Percentiles rank a stretch among this genome's conserved stretches.
phyloP scores from a whole-genome alignment of 2,113 vertebrate species.

The Neofelis nebulosa region DNA sequence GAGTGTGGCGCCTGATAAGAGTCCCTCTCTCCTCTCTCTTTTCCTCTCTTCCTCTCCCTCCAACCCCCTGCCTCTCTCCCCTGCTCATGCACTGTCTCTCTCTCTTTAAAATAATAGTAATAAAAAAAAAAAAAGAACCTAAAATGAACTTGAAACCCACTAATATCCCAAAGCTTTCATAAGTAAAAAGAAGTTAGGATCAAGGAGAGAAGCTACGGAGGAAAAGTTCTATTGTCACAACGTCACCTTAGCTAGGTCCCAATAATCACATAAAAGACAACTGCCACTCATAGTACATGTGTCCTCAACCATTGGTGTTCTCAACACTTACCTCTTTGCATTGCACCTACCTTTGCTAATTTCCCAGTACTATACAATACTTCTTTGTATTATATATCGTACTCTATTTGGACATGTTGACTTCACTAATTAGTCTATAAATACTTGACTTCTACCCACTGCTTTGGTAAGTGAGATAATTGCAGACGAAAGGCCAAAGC shows the following conservation, averaged over 20 bases:
- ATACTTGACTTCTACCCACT: constrained; percentile 83
- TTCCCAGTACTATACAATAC: background rate
- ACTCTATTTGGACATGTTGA: constrained; percentile 76
- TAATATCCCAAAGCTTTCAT: constrained; percentile 52
- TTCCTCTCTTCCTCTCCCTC: no score
- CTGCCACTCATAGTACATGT: background rate
- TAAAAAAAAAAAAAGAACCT: background rate
- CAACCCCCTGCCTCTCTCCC: no score
- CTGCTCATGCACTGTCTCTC: no score
- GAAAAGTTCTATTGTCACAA: constrained; percentile 57
- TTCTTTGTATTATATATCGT: constrained; percentile 56
- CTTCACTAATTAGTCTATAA: constrained; percentile 86
- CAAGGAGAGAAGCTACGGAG: background rate
- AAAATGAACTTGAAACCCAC: background rate
- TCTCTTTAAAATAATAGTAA: no score
- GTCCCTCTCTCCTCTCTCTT: no score
- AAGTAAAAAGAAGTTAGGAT: constrained; percentile 26
- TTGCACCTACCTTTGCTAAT: constrained; percentile 37
- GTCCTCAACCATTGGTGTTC: background rate
- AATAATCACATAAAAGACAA: constrained; percentile 35
- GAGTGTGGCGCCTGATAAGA: no score
- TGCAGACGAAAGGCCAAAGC: constrained; percentile 85
- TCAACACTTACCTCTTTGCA: background rate
- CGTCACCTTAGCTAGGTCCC: background rate
- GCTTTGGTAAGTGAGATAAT: constrained; percentile 85